Conservation (phyloP, 1,140 invertebrate genomes). For the Papilio xuthus region DNA sequence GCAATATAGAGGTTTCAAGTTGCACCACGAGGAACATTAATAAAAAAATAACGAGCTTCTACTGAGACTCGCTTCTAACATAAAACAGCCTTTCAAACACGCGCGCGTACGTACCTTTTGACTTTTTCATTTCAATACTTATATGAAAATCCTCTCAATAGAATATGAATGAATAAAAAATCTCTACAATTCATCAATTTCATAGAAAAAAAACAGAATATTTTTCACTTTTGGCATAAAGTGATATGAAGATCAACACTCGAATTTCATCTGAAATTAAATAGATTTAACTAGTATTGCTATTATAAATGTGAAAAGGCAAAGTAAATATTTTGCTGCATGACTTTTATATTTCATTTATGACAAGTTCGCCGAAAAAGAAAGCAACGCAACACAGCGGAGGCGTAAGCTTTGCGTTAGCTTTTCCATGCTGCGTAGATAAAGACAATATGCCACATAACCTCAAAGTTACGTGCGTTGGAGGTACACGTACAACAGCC, state of each 20-base stretch:
- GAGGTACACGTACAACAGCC: no score
- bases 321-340: neutral
- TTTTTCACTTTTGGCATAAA: neutral
- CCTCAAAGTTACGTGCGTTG: no score
- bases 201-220: neutral
- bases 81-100: conserved; percentile 9
- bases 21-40: conserved; percentile 16
- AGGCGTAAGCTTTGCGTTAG: neutral
- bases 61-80: neutral
- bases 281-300: neutral
- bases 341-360: neutral
- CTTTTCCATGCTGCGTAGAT: no score
- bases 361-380: neutral
- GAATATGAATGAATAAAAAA: neutral
- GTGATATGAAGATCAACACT: neutral
- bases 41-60: conserved; percentile 13
- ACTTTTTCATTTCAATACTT: conserved; percentile 23
- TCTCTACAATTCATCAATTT: conserved; percentile 2
- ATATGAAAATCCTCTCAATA: conserved; percentile 10
- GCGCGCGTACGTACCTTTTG: neutral
- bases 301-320: neutral
- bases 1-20: neutral
- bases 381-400: neutral
- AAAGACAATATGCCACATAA: no score
- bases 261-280: neutral